Base-by-base conservation (phyloP, 2,888 invertebrate genomes). In the Anthoptus insignis region DNA sequence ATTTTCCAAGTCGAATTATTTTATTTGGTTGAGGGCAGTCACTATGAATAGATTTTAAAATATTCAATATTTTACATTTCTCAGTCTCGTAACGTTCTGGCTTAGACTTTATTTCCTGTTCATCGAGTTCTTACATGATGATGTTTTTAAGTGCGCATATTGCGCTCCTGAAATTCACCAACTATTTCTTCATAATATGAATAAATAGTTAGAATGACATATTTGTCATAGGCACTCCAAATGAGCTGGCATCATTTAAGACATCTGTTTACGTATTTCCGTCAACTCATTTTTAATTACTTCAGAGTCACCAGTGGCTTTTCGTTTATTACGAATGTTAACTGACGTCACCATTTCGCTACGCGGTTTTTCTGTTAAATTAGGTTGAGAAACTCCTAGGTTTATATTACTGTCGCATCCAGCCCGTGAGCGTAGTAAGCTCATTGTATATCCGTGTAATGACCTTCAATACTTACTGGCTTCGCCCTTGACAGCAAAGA, bases 1-100 rank as follows among this genome's bases (percentile, higher is more conserved):
- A 64, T 54, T 68, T 70, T 9, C 70, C 68, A 11, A 70, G 14
- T 24, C 65, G 52, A 13, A 66, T 47, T 19, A 63, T 24, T 34
- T 45, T 59, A 13, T 27, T 29, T 19, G 68, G 68, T 21, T 61
- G 53, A 11, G 64, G 61, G 32, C 39, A 64, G 4, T 64, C 37
- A 14, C 32, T 49, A 29, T 42, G 16, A 9, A 58, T 50, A 1
- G 6, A 0, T 39, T 21, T 59, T 37, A 63, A 32, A 45, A 59
- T 42, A 27, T 64, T 57, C 2, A 34, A 19, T n/a, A 60, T 53
- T 19, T 64, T 61, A 2, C 16, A 29, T 16, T 47, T 59, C 50
- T 64, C 61, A 29, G 7, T 14, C 11, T 42, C 21, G 9, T 29
- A 50, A 14, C 45, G 32, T n/a, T 58, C 60, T 11, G 37, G 22